These are phyloP conservation scores for Drosophila pachea DNA, from an alignment of 1,140 invertebrate species.

Conservation along the genomic window DNA sequence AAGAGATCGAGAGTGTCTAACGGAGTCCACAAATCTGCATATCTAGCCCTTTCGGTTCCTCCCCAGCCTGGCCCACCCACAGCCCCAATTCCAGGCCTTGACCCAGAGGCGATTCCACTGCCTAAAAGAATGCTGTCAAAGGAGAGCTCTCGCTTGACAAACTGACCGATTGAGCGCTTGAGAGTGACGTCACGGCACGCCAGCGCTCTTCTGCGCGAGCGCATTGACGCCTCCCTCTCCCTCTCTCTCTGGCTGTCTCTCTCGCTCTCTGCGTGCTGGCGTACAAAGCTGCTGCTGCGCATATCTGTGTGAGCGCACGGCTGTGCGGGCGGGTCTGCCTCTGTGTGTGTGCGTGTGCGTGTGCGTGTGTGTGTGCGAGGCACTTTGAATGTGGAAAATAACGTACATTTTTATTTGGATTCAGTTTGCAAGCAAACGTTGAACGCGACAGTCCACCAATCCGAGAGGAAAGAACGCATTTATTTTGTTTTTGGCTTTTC, in stretches of 20 bases:
- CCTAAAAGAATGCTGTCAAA: conserved; percentile 4
- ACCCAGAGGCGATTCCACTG: neutral
- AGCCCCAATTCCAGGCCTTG: too few species aligned
- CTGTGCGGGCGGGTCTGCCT: neutral
- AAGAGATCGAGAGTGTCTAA: neutral
- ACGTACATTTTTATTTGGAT: conserved; percentile 54
- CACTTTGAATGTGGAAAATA: conserved; percentile 39
- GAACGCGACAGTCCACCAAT: conserved; percentile 55
- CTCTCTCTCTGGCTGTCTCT: neutral
- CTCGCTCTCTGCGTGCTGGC: conserved; percentile 4
- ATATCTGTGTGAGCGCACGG: conserved; percentile 7
- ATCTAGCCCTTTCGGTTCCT: too few species aligned
- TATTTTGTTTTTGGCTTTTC: conserved; percentile 23
- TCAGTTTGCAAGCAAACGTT: conserved; percentile 64
- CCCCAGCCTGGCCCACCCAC: too few species aligned
- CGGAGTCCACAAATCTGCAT: neutral
- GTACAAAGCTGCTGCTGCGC: conserved; percentile 6
- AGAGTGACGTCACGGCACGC: conserved; percentile 51
- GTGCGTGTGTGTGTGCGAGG: conserved; percentile 7
- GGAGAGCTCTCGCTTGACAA: neutral
- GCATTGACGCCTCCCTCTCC: conserved; percentile 43
- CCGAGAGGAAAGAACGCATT: conserved; percentile 25
- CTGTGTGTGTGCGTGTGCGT: neutral
- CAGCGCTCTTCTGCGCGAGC: conserved; percentile 43
- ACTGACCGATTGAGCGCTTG: conserved; percentile 2